Base-by-base conservation (phyloP, 2,113 vertebrate genomes). In the Ia io region DNA sequence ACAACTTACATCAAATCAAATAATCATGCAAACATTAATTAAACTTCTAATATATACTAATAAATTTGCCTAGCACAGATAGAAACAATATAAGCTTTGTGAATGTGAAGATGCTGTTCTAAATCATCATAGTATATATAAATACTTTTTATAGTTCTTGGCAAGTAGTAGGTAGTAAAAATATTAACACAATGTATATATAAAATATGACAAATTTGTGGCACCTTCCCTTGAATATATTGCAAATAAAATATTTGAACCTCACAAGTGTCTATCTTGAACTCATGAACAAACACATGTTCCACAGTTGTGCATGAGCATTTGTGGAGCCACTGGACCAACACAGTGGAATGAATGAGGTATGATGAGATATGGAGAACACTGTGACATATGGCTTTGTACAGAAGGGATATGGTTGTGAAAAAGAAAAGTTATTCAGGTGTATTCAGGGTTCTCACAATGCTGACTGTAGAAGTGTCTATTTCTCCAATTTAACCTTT, bases 21-120 rank as follows among this genome's bases (percentile, higher is more conserved):
- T 49, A 16, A 59, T 32, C 12, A 8, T 70, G 32, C 6, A 90
- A 94, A 95, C 79, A 94, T 16, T 77, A 25, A 83, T 47, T 40
- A 82, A 93, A 77, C 17, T 82, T 89, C 79, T 82, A 94, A 86
- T 44, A 90, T 65, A 40, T 42, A 49, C 59, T 35, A 86, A 37
- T 9, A n/a, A 71, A 63, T 86, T 35, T 67, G n/a, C 16, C 18
- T 90, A 47, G 51, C 49, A 69, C 37, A 56, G 28, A 51, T 65
- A 59, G 49, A 85, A 92, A 88, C 30, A 76, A 80, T 85, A 70
- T 79, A 69, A 40, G 73, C 28, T 77, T 63, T 28, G 70, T 47
- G 23, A 92, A 49, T 4, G 1, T 61, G n/a, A 82, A 23, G 25
- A 77, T 47, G 35, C 35, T 71, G 9, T 93, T 90, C 91, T 77